Evolutionary conservation across 1,140 invertebrate genomes (phyloP).

Genomic region (Medauroidea extradentata): DNA sequence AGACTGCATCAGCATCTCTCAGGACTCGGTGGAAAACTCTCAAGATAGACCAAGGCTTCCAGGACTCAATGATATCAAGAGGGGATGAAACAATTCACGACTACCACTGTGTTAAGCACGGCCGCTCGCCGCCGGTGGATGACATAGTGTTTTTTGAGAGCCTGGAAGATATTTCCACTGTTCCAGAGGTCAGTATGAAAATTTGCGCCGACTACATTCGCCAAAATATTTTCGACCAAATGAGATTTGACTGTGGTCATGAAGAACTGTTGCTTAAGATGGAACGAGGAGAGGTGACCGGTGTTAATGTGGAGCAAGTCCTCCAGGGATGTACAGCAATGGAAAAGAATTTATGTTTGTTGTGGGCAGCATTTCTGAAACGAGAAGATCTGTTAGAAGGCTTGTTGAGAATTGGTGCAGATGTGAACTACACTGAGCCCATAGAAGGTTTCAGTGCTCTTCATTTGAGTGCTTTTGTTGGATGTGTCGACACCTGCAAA

Average conservation of each 20-base stretch:
- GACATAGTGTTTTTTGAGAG: constrained; percentile 17
- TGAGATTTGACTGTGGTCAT: constrained; percentile 62
- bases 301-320: background rate
- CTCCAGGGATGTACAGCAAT: constrained; percentile 43
- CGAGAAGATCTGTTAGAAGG: constrained; percentile 56
- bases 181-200: background rate
- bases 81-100: background rate
- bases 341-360: constrained; percentile 62
- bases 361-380: constrained; percentile 67
- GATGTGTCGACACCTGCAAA: constrained; percentile 62
- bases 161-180: constrained; percentile 4
- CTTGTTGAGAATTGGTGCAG: constrained; percentile 58
- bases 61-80: background rate
- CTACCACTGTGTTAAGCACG: background rate
- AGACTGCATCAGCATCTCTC: constrained; percentile 31
- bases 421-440: constrained; percentile 61
- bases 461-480: constrained; percentile 71
- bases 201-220: background rate
- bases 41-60: constrained; percentile 9
- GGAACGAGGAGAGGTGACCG: constrained; percentile 28
- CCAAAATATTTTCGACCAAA: background rate
- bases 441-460: constrained; percentile 62
- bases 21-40: constrained; percentile 34
- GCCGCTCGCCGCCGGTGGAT: constrained; percentile 17
- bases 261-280: constrained; percentile 40